Conservation (phyloP, 2,797 vertebrate genomes). For the Halcyon leucocephala region DNA sequence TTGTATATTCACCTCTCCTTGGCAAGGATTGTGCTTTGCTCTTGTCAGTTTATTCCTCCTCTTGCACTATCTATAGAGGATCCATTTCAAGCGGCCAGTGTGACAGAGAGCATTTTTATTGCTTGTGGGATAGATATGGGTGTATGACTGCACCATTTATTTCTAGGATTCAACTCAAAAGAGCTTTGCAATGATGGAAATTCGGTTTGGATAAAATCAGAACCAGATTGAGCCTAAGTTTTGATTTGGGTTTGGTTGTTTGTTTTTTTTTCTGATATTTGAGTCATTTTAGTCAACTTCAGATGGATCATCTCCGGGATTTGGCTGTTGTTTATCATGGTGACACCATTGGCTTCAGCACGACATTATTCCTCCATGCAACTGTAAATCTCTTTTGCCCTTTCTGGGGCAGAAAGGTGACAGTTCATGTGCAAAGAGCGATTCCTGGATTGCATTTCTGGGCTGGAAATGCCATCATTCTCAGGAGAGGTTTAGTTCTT, state of each 20-base stretch:
- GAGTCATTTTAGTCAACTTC: background rate
- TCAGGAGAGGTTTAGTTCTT: background rate
- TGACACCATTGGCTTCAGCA: background rate
- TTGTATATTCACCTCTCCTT: constrained; percentile 33
- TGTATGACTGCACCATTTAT: background rate
- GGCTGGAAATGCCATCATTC: background rate
- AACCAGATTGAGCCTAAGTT: constrained; percentile 28
- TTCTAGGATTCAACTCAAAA: background rate
- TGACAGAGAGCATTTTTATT: background rate
- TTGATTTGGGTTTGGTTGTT: background rate
- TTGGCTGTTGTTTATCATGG: background rate
- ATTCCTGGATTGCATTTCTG: background rate
- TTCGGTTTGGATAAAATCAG: constrained; percentile 59
- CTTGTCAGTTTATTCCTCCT: background rate
- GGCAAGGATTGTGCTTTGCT: constrained; percentile 46
- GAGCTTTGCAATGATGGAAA: background rate
- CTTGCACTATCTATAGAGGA: background rate
- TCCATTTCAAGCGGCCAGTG: background rate
- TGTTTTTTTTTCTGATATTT: background rate
- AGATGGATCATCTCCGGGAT: background rate
- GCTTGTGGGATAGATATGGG: background rate
- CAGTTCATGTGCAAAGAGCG: background rate
- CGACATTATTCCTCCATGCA: background rate
- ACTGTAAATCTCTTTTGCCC: background rate
- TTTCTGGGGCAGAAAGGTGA: background rate